Percentiles rank a stretch among this genome's conserved stretches.
These are phyloP conservation scores for Dicrurus megarhynchus DNA, from an alignment of 2,113 vertebrate genomes.

Conservation along the genomic window DNA sequence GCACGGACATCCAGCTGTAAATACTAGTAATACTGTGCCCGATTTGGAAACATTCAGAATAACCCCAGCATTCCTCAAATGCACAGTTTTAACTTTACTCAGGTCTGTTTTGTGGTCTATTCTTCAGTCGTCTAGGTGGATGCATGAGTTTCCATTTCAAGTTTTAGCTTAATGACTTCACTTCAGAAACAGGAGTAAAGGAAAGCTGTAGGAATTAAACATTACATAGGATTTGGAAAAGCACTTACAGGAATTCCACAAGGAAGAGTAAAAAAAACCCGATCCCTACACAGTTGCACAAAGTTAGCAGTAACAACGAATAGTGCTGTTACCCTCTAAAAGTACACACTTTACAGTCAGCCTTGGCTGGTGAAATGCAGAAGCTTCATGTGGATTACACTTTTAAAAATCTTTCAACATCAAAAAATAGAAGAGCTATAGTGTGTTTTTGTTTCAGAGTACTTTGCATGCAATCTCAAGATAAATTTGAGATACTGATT, in stretches of 20 bases:
- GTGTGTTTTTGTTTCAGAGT: constrained; percentile 43
- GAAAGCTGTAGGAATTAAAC: background rate
- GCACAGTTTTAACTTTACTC: background rate
- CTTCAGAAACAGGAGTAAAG: background rate
- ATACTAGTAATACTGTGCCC: background rate
- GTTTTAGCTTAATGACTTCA: constrained; percentile 4
- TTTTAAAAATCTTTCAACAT: constrained; percentile 61
- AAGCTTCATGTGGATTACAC: constrained; percentile 51
- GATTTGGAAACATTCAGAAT: background rate
- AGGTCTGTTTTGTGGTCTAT: background rate
- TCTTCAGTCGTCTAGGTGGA: background rate
- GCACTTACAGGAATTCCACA: background rate
- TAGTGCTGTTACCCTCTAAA: background rate
- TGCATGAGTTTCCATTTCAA: background rate
- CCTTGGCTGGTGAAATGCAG: constrained; percentile 54
- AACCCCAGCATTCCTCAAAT: background rate
- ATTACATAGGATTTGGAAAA: background rate
- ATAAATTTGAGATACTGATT: constrained; percentile 61
- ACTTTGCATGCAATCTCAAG: constrained; percentile 46
- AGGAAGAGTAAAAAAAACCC: background rate
- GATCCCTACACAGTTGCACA: background rate
- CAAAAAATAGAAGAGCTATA: constrained; percentile 25
- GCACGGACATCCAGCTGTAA: background rate
- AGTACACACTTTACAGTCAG: background rate
- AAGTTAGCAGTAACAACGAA: background rate